Evolutionary conservation across 1,140 invertebrate genomes (phyloP), one percentile per base, ranked within the genome.

Genomic region (Micrasema longulum): DNA sequence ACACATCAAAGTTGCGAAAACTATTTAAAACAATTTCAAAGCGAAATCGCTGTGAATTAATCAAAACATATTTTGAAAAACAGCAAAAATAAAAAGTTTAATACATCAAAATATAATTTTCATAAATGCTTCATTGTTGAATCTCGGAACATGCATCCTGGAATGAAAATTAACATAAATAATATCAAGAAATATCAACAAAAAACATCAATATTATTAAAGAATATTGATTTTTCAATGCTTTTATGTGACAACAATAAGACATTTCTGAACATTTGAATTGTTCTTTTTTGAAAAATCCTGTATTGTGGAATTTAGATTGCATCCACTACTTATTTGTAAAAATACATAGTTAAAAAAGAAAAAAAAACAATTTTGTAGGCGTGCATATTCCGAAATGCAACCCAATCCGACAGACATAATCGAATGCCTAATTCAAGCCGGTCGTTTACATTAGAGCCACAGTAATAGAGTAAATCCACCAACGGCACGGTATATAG

Each of bases 81-180:
- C 7, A 31, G 47, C 26, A 53, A 11, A 52, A 35, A 65, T 1
- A 12, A 65, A 26, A 65, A 71, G 64, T 38, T 55, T 47, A 53
- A 71, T 12, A 18, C 53, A 41, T 50, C 43, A 9, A 14, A 43
- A 14, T 20, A 43, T 41, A 55, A 65, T 55, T 53, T 65, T 60
- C 53, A 71, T 31, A 55, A 71, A 71, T 65, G 43, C 36, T 53
- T 65, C 26, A 53, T n/a, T 66, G 38, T 57, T 43, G 53, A 45
- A 53, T 65, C 57, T 43, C 12, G 31, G 60, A n/a, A 23, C 6
- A 11, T 41, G 18, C 14, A 20, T 6, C 50, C 20, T 20, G 23
- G 9, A 52, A 52, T 23, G 47, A 50, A n/a, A 50, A 50, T 9
- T 2, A 10, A 50, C 9, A 50, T 16, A 50, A 22, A 1, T 23